Base-by-base conservation (phyloP, 1,140 invertebrate species). In the Bombus waltoni region DNA sequence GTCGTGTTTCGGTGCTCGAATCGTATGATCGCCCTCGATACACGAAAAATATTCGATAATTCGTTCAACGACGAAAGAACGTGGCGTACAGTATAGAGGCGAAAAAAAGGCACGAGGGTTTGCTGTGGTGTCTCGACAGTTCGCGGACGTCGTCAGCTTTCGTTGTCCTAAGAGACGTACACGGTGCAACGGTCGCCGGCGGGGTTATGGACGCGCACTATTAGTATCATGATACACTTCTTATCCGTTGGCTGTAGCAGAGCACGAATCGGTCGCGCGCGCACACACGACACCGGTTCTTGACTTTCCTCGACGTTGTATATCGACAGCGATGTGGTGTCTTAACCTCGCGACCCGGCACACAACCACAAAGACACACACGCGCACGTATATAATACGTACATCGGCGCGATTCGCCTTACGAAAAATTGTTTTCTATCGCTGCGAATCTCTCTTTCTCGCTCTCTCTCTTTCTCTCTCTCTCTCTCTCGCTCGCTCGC, bases 261-360 rank as follows among this genome's bases (percentile, higher is more conserved):
- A 59, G 78, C 73, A 85, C 87, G 77, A 84, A 85, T 88, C 87
- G 82, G 88, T 81, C n/a, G 72, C 83, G 74, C 74, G 83, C 75
- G 87, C 88, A 78, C 88, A 83, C 87, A 88, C 87, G 77, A 81
- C 88, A 89, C 87, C 88, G 83, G 87, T 84, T 83, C 87, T 89
- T 88, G 88, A 88, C 87, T 89, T 86, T 89, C 62, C 87, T 79
- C 87, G 78, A 79, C 73, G 88, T 78, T 87, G 81, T 80, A 65
- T 88, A 89, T 89, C 88, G 87, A 85, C 81, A 87, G 87, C 15
- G 87, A 85, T 53, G 75, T 73, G 86, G 76, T 88, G 88, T 87
- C 83, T 89, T 85, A 89, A 89, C 88, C 88, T 82, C 87, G 78
- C 87, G 88, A 89, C 87, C 87, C 73, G 87, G 76, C 81, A 57